Percentiles rank a stretch among this genome's conserved stretches.
Conservation (phyloP, 2,113 vertebrate species). For the Zootoca vivipara region DNA sequence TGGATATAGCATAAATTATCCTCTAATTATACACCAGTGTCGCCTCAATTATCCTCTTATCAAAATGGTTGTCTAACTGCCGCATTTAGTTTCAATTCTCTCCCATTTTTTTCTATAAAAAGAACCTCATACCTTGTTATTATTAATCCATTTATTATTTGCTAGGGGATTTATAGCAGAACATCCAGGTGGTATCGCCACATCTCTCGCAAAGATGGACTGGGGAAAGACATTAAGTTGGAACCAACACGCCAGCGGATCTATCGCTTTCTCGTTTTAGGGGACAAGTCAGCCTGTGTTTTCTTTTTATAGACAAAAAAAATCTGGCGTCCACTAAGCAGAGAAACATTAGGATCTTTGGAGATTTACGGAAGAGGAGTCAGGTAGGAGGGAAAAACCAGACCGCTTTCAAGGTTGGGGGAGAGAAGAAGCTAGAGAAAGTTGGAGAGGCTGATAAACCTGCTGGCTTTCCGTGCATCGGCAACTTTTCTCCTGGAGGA, state of each 20-base stretch:
- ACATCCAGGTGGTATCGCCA: constrained; percentile 92
- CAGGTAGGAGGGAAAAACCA: constrained; percentile 57
- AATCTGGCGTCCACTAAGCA: constrained; percentile 58
- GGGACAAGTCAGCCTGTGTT: background rate
- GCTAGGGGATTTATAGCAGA: constrained; percentile 98
- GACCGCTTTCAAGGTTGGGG: background rate
- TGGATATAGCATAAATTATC: constrained; percentile 99
- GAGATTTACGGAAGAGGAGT: constrained; percentile 60
- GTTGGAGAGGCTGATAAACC: constrained; percentile 23
- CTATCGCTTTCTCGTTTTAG: constrained; percentile 11
- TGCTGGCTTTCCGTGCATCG: background rate
- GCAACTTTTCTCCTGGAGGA: background rate
- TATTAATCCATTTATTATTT: constrained; percentile 99
- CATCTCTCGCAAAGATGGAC: constrained; percentile 88
- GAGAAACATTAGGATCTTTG: constrained; percentile 36
- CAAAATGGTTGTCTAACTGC: constrained; percentile 99
- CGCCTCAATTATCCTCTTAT: constrained; percentile 99
- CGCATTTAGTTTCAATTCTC: constrained; percentile 99
- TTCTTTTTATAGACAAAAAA: background rate
- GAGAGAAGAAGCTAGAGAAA: constrained; percentile 40
- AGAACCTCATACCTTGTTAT: constrained; percentile 99
- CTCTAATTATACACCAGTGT: constrained; percentile 99
- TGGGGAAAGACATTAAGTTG: constrained; percentile 79
- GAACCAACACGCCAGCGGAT: constrained; percentile 64
- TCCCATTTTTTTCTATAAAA: constrained; percentile 93